Percentiles rank a stretch among this genome's conserved stretches.
Evolutionary conservation across 2,113 vertebrate species (phyloP).

Genomic region (Condylura cristata): DNA sequence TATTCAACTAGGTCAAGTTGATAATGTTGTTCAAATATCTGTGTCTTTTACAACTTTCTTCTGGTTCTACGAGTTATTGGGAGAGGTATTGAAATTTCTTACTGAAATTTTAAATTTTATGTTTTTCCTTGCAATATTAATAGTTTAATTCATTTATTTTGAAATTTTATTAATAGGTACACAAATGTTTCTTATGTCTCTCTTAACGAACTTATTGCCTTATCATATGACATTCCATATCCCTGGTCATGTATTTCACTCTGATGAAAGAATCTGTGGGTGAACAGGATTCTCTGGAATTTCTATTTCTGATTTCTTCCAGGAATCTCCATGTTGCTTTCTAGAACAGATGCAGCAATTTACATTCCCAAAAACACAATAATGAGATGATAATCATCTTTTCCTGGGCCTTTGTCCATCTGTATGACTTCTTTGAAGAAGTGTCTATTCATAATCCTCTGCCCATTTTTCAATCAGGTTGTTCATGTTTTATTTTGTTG

Average conservation of each 20-base stretch:
- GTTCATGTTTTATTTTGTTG: neutral
- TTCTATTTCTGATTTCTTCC: neutral
- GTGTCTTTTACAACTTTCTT: neutral
- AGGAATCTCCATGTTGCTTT: neutral
- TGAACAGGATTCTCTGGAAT: neutral
- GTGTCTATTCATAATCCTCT: neutral
- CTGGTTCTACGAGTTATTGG: neutral
- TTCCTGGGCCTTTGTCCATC: neutral
- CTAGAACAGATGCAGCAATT: neutral
- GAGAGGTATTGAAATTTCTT: neutral
- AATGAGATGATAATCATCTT: neutral
- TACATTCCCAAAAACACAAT: neutral
- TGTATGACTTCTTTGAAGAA: neutral
- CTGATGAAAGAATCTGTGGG: neutral
- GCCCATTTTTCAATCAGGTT: neutral
- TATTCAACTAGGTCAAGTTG: neutral
- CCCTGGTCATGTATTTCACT: neutral
- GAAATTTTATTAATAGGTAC: neutral
- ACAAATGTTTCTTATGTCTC: neutral
- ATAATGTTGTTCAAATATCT: neutral
- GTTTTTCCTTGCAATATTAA: neutral
- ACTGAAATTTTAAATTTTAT: neutral
- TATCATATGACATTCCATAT: neutral
- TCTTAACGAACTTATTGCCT: neutral
- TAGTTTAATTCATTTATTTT: neutral